These are phyloP conservation scores for Ptychadena robeensis DNA, from an alignment of 2,797 vertebrate genomes.

Conservation along the genomic window DNA sequence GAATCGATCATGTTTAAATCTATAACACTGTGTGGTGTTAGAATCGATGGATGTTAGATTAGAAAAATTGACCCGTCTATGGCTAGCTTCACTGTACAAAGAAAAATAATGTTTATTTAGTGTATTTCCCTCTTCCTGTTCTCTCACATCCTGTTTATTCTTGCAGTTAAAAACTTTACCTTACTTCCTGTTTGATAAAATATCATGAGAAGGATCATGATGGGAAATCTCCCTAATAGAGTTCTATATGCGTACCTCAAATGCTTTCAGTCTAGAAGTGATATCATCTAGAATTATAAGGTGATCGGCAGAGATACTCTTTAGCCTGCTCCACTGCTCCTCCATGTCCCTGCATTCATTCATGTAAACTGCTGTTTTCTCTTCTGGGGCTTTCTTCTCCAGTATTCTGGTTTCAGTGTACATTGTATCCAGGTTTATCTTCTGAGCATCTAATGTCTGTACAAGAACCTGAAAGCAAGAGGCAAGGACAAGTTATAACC, in stretches of 20 bases:
- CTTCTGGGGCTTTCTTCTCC: slow-evolving; percentile 66
- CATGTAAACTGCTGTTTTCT: slow-evolving; percentile 70
- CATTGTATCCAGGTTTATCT: slow-evolving; percentile 73
- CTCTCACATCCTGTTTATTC: no score
- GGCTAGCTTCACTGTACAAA: no score
- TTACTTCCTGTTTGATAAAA: no score
- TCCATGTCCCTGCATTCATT: slow-evolving; percentile 82
- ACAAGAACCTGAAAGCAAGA: slow-evolving; percentile 73
- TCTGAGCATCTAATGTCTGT: slow-evolving; percentile 83
- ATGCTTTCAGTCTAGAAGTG: slow-evolving; percentile 70
- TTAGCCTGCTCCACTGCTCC: slow-evolving; percentile 83
- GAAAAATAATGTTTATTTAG: neutral
- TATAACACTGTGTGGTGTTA: no score
- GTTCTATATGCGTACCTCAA: slow-evolving; percentile 86
- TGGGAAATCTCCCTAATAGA: no score
- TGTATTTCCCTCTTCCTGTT: no score
- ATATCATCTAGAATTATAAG: slow-evolving; percentile 81
- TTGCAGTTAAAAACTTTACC: no score
- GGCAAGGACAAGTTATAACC: neutral
- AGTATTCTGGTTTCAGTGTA: slow-evolving; percentile 74
- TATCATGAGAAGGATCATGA: no score
- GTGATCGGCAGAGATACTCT: slow-evolving; percentile 79
- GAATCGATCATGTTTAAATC: no score
- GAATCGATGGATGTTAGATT: no score
- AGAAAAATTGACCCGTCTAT: no score